Base-by-base conservation (phyloP, 2,888 invertebrate genomes). In the Epiblema foenella region DNA sequence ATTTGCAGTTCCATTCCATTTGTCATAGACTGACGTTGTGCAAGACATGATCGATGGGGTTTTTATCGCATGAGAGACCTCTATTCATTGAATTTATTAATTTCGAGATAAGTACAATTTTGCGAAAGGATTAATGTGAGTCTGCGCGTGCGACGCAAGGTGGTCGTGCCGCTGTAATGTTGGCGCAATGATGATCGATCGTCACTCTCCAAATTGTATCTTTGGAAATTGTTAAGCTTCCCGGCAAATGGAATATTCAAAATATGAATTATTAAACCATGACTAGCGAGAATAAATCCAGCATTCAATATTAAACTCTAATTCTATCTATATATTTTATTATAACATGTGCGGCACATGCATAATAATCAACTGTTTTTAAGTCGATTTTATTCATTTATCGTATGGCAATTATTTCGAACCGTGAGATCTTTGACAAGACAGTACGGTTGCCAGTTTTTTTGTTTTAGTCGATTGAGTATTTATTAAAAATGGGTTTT, bases 31-130 rank as follows among this genome's bases (percentile, higher is more conserved):
- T 79, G 77, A 77, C 75, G 77, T 90, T 91, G 89, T 87, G 80
- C 85, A 91, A 90, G 81, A 81, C 77, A 83, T 90, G 93, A 93
- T 93, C 85, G 93, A 93, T 93, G 85, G 79, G 75, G 72, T 74
- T 74, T 77, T 77, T 75, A 77, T 77, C 75, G 74, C 66, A 62
- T 66, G 72, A 65, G 70, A 74, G 69, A 65, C 63, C 63, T 64
- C 51, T 39, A 64, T 71, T 67, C 81, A 86, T 86, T 81, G 77
- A 79, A 84, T 80, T 84, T 86, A 83, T 81, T 79, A 82, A 82
- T 82, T 79, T 80, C 76, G 78, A 81, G 83, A 87, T 87, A 84
- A 81, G 77, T 82, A 81, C 78, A 77, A 77, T 86, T 85, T 85
- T 81, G 80, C 81, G 76, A 88, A 89, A 89, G 89, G 88, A 89